Percentiles rank a stretch among this genome's conserved stretches.
Conservation (phyloP, 2,888 invertebrate species). For the Coelogynopora nodosa region DNA sequence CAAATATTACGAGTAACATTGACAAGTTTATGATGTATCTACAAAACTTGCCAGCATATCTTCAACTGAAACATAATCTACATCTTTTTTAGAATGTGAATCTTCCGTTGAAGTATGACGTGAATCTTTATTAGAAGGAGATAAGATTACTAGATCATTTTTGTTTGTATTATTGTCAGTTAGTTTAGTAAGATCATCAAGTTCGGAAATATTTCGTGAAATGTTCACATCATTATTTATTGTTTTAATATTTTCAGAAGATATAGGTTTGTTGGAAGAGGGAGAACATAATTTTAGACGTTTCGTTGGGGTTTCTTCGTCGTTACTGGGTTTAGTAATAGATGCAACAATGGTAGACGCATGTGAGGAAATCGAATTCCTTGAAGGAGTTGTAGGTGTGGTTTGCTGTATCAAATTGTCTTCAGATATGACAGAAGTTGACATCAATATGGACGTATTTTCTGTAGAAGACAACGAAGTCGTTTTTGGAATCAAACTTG, state of each 20-base stretch:
- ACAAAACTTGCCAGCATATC: conserved; percentile 4
- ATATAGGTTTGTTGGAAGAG: no score
- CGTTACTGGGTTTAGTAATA: not conserved
- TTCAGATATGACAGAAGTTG: no score
- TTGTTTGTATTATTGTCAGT: no score
- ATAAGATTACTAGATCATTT: not conserved
- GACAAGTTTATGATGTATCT: no score
- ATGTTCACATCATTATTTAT: no score
- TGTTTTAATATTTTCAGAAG: no score
- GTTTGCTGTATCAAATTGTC: not conserved
- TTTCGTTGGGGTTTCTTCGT: not conserved
- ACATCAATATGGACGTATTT: not conserved
- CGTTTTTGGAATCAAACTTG: not conserved
- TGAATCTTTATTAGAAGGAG: not conserved
- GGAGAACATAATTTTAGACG: no score
- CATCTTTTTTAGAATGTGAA: not conserved
- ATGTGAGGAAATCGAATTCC: not conserved
- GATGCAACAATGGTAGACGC: not conserved
- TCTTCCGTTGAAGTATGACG: not conserved
- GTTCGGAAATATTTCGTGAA: not conserved
- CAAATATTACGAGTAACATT: no score
- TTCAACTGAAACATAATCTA: not conserved
- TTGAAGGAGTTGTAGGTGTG: not conserved
- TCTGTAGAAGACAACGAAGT: not conserved
- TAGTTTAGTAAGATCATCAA: not conserved